These are phyloP conservation scores for Actinia equina DNA, from an alignment of 64 coral and sea anemone genomes.

Conservation along the genomic window DNA sequence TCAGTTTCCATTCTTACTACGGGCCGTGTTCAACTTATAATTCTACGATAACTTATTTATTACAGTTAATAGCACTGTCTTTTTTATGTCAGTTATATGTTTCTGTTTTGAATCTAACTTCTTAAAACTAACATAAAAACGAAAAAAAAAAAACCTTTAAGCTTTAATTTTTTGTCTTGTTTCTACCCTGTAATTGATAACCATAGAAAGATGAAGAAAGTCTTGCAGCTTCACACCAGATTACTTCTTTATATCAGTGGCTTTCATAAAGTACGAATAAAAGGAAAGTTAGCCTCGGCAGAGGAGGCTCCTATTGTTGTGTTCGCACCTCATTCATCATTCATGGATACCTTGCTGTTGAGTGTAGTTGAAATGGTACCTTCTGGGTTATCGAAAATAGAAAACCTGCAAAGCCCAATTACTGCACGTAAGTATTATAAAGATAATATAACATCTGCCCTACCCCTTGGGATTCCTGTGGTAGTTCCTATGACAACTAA, in stretches of 20 bases:
- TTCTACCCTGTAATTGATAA: background rate
- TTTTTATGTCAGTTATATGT: too few relatives aligned
- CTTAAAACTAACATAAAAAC: too few relatives aligned
- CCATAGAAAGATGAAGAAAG: slow-evolving; percentile 30
- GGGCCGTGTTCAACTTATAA: too few relatives aligned
- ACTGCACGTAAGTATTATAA: slow-evolving; percentile 9
- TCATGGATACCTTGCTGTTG: slow-evolving; percentile 42
- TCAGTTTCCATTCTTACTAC: too few relatives aligned
- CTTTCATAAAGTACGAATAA: slow-evolving; percentile 39
- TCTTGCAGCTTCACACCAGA: slow-evolving; percentile 14
- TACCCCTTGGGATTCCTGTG: background rate
- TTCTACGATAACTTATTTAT: too few relatives aligned
- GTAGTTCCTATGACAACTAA: background rate
- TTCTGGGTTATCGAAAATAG: slow-evolving; percentile 48
- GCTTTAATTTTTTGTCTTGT: background rate
- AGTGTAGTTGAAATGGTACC: slow-evolving; percentile 35
- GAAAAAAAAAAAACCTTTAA: too few relatives aligned
- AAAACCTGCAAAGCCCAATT: slow-evolving; percentile 47
- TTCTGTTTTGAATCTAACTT: too few relatives aligned
- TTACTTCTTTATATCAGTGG: slow-evolving; percentile 27
- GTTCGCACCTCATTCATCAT: slow-evolving; percentile 57
- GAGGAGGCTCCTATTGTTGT: slow-evolving; percentile 44
- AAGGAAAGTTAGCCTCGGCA: slow-evolving; percentile 38
- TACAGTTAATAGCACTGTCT: too few relatives aligned
- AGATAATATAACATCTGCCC: background rate